Conservation (phyloP, 1,140 invertebrate genomes). For the Caenorhabditis elegans region WBcel235 BX284603.4:6940501-6941000, state of each 20-base stretch:
- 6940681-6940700: slow-evolving; percentile 95
- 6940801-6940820: slow-evolving; percentile 98
- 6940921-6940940: no score
- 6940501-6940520: slow-evolving; percentile 90
- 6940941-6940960: no score
- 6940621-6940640: slow-evolving; percentile 97
- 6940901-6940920: no score
- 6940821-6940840: slow-evolving; percentile 99
- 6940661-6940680: slow-evolving; percentile 98
- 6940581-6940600: slow-evolving; percentile 88
- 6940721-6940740: slow-evolving; percentile 93
- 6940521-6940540: slow-evolving; percentile 97
- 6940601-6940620: slow-evolving; percentile 73
- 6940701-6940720: slow-evolving; percentile 87
- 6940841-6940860: slow-evolving; percentile 89
- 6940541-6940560: slow-evolving; percentile 85
- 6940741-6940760: slow-evolving; percentile 94
- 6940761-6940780: slow-evolving; percentile 97
- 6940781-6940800: slow-evolving; percentile 89
- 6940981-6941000: no score
- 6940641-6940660: slow-evolving; percentile 99
- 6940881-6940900: not conserved
- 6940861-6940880: slow-evolving; percentile 68
- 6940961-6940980: no score
- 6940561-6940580: slow-evolving; percentile 96